Conservation (phyloP, 2,113 vertebrate species). For the Chamaea fasciata region DNA sequence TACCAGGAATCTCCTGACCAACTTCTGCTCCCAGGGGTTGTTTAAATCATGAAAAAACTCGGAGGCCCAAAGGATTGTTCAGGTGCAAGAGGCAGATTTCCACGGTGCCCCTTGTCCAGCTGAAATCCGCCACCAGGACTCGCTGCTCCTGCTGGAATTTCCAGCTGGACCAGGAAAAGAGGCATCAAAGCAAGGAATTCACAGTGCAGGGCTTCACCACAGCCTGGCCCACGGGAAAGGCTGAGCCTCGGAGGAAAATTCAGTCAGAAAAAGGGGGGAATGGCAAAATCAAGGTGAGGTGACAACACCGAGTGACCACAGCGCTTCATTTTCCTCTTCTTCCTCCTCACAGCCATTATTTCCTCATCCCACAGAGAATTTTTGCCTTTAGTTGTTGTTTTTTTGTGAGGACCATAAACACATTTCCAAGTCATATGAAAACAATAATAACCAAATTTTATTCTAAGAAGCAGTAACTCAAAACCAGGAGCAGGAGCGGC, state of each 20-base stretch:
- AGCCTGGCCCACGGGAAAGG: not conserved
- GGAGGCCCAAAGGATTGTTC: not conserved
- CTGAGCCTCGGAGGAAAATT: not conserved
- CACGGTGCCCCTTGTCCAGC: fast-evolving
- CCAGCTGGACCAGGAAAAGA: fast-evolving
- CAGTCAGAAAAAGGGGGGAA: not conserved
- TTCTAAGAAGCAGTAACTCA: not conserved
- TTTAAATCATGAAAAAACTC: not conserved
- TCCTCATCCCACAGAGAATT: not conserved
- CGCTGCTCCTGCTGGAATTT: fast-evolving
- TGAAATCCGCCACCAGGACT: not conserved
- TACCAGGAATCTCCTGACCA: too few relatives aligned
- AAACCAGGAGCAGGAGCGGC: not conserved
- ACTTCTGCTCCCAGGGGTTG: not conserved
- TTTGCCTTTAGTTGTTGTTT: not conserved
- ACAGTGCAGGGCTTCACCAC: not conserved
- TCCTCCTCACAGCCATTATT: fast-evolving
- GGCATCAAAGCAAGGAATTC: not conserved
- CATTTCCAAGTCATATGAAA: not conserved
- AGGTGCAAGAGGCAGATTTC: not conserved
- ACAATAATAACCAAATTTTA: not conserved
- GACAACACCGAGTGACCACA: not conserved
- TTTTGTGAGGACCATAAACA: not conserved
- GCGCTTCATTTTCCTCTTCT: not conserved
- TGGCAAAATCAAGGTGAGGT: not conserved